Conservation (phyloP, 2,113 vertebrate species). For the Cygnus buccinator region DNA sequence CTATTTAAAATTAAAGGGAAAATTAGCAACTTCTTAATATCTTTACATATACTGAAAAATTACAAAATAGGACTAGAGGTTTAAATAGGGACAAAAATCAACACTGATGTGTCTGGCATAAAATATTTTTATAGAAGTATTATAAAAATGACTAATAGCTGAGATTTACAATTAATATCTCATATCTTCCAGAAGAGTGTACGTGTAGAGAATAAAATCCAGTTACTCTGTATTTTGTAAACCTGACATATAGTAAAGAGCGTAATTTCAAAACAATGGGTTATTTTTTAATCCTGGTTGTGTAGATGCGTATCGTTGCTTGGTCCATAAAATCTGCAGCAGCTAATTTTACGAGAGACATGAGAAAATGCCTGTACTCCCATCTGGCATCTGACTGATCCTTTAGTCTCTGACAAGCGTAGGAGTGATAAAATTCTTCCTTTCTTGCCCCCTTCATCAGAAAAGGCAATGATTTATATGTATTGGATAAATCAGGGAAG, state of each 20-base stretch:
- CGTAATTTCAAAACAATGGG: neutral
- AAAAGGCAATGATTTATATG: neutral
- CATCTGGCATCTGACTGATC: neutral
- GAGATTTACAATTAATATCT: neutral
- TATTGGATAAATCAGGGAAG: neutral
- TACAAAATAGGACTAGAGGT: neutral
- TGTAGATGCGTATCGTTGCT: neutral
- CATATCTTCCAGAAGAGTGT: neutral
- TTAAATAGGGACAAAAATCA: neutral
- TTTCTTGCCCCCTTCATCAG: neutral
- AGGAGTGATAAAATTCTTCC: neutral
- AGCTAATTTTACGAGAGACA: neutral
- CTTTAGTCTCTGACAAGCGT: neutral
- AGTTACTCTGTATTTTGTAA: neutral
- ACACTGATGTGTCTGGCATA: neutral
- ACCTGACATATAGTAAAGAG: neutral
- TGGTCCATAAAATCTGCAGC: neutral
- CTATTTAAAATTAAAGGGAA: neutral
- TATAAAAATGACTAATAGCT: neutral
- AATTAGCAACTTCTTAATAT: neutral
- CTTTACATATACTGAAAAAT: neutral
- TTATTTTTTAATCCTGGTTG: neutral
- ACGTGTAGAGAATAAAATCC: neutral
- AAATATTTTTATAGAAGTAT: neutral
- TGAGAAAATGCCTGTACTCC: neutral